Evolutionary conservation across 2,888 invertebrate species (phyloP), one percentile per base, ranked within the genome.

Genomic region (Drosophila quinaria): DNA sequence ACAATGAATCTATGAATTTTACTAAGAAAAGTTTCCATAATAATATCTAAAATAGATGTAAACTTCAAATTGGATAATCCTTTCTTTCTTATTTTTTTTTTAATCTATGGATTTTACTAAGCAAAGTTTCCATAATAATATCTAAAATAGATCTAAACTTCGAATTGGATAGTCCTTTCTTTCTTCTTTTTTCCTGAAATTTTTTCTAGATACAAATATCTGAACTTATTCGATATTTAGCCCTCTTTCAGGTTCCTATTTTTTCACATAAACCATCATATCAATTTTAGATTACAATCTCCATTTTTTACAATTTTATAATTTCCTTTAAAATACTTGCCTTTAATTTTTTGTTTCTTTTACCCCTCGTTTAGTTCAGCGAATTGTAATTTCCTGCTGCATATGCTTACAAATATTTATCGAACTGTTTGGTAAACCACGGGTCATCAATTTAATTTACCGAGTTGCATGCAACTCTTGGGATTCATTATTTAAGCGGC

Each of bases 401-500:
- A 77, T 66, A 68, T 79, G 77, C 58, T 58, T 37, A 50, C 50
- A 77, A 80, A 74, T 56, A 56, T 56, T 74, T 74, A 65, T 61
- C 33, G 63, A 55, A 49, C 60, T 54, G 49, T 61, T 72, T 61
- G 52, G 61, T 70, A 73, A 76, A 73, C 31, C 44, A 29, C 44
- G 25, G 22, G 52, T 19, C 62, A 76, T 76, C 37, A 76, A 70
- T 73, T 76, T 73, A 33, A 69, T 69, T 61, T 54, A 44, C 54
- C 13, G 37, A 47, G 50, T 54, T 47, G 64, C 70, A 73, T 74
- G 73, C 72, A 58, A 59, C 72, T 72, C 17, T 69, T 69, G 52
- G 39, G 50, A 69, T 58, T 65, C 78, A 72, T 82, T 79, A 79
- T 85, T 82, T 70, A 85, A 79, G 74, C 41, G 83, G 81, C 75